phyloP scores from a whole-genome alignment of 2,888 invertebrate species.

The Harpalus rubripes region DNA sequence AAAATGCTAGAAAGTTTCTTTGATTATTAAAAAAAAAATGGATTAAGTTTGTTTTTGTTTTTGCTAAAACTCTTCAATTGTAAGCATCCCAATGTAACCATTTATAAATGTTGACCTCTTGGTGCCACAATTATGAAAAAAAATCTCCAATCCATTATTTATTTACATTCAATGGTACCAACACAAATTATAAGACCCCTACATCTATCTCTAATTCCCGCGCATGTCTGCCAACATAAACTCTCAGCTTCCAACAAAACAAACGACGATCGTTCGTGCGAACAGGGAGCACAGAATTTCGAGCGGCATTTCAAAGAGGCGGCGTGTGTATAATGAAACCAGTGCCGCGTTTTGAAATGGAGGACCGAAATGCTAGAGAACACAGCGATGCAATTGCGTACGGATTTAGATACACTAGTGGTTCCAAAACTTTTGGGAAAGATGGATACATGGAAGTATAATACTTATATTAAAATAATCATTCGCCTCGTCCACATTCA shows the following conservation, averaged over 20 bases:
- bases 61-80: too few species aligned
- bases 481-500: too few species aligned
- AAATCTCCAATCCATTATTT: not conserved
- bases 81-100: too few species aligned
- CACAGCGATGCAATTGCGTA: conserved; percentile 11
- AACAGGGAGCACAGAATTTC: conserved; percentile 6
- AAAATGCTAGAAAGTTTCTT: too few species aligned
- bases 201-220: conserved; percentile 10
- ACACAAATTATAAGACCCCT: not conserved
- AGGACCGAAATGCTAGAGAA: conserved; percentile 32
- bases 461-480: too few species aligned
- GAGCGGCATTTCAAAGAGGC: conserved; percentile 1
- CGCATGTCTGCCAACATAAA: conserved; percentile 35
- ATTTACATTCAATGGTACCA: not conserved
- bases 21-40: too few species aligned
- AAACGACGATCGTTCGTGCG: conserved; percentile 32
- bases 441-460: too few species aligned
- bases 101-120: too few species aligned
- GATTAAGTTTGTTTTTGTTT: too few species aligned
- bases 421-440: not conserved
- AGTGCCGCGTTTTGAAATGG: conserved; percentile 45
- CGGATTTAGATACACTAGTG: conserved; percentile 9
- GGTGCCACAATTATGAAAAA: not conserved
- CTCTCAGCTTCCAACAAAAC: not conserved
- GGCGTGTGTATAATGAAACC: not conserved